A percentile compares a stretch with the other conserved stretches of the same genome.
Conservation (phyloP, 2,113 vertebrate genomes). For the Gymnogyps californianus region DNA sequence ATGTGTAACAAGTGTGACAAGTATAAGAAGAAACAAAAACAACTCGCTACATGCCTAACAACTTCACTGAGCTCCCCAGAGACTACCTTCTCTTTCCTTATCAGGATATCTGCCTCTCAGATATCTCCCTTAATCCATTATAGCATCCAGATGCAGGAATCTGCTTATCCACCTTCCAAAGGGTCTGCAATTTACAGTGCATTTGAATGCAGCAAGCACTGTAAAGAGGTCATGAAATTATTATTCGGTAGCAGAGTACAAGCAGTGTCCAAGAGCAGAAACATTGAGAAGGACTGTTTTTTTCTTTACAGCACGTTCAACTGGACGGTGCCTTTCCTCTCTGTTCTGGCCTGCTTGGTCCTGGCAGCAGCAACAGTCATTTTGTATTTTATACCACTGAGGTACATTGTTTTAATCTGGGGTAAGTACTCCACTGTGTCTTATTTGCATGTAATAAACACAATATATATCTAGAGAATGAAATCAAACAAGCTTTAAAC, state of each 20-base stretch:
- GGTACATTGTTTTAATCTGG: conserved; percentile 93
- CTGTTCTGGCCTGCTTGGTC: conserved; percentile 82
- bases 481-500: conserved; percentile 12
- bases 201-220: neutral
- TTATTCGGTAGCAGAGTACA: neutral
- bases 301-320: conserved; percentile 85
- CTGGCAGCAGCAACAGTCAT: conserved; percentile 75
- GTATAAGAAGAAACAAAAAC: neutral
- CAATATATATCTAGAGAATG: neutral
- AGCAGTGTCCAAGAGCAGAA: neutral
- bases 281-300: neutral
- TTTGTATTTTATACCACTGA: conserved; percentile 86
- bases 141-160: neutral
- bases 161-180: neutral
- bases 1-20: neutral
- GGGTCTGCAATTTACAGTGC: neutral
- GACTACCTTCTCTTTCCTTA: neutral
- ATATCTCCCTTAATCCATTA: neutral
- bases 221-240: neutral
- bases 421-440: conserved; percentile 80
- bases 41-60: neutral
- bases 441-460: conserved; percentile 10
- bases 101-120: neutral
- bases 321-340: conserved; percentile 94
- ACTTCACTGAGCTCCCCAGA: neutral